These are phyloP conservation scores for Pseudomugil gertrudae DNA, from an alignment of 2,797 vertebrate species.

Conservation along the genomic window DNA sequence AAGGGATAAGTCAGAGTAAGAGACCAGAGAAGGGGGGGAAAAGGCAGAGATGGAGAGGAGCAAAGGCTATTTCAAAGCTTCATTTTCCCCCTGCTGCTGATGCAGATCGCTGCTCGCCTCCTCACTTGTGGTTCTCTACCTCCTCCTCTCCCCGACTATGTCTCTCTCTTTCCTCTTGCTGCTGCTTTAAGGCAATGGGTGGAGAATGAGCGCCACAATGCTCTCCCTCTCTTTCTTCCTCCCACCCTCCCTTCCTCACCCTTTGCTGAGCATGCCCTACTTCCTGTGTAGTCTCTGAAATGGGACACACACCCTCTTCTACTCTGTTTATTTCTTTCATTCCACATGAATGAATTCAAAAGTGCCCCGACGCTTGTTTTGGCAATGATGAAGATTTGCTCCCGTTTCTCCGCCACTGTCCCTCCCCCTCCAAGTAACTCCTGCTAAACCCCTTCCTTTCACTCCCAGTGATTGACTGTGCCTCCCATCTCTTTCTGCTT, in stretches of 20 bases:
- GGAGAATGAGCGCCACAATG: constrained; percentile 67
- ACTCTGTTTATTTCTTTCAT: constrained; percentile 29
- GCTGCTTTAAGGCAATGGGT: constrained; percentile 78
- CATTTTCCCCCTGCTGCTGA: constrained; percentile 55
- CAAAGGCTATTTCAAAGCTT: constrained; percentile 69
- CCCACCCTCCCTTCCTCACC: constrained; percentile 54
- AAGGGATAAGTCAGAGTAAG: constrained; percentile 45
- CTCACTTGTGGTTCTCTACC: constrained; percentile 51
- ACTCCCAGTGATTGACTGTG: constrained; percentile 67
- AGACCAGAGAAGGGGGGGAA: constrained; percentile 16
- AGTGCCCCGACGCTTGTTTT: constrained; percentile 33
- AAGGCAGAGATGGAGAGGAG: constrained; percentile 56
- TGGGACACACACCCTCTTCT: constrained; percentile 53
- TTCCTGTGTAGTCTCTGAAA: constrained; percentile 71
- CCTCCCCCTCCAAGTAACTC: constrained; percentile 27
- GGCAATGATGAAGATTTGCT: constrained; percentile 35
- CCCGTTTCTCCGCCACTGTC: constrained; percentile 24
- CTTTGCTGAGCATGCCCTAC: constrained; percentile 72
- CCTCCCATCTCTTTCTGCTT: constrained; percentile 67
- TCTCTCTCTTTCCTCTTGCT: constrained; percentile 69
- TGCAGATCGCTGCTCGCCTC: constrained; percentile 55
- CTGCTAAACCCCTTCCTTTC: constrained; percentile 37
- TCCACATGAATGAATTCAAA: constrained; percentile 47
- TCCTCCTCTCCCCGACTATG: constrained; percentile 58
- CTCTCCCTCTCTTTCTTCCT: constrained; percentile 60